These are phyloP conservation scores for Eretmochelys imbricata DNA, from an alignment of 2,113 vertebrate species.

Conservation along the genomic window DNA sequence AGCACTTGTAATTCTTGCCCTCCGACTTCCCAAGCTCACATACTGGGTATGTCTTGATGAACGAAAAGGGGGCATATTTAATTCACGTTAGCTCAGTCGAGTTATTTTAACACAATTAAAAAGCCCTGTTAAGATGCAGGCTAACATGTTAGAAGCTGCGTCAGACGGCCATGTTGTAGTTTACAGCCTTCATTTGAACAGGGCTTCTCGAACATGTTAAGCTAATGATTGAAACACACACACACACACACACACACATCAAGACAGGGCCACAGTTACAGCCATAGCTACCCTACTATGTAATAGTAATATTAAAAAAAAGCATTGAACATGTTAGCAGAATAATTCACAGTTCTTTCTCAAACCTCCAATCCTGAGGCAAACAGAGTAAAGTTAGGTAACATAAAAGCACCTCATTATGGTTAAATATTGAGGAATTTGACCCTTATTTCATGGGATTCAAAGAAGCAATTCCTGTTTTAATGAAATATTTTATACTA, in stretches of 20 bases:
- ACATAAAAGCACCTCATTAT: constrained; percentile 36
- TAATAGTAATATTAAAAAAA: not conserved
- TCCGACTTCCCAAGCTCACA: not conserved
- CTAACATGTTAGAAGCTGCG: not conserved
- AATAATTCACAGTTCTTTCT: not conserved
- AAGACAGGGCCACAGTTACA: not conserved
- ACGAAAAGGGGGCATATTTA: not conserved
- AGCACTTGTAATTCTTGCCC: not conserved
- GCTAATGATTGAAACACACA: not conserved
- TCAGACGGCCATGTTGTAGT: not conserved
- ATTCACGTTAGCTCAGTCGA: not conserved
- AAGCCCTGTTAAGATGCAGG: not conserved
- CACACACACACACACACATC: fast-evolving
- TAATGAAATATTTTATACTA: not conserved
- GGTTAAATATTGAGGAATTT: not conserved
- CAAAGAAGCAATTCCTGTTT: not conserved
- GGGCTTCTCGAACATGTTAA: not conserved
- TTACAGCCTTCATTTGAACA: not conserved
- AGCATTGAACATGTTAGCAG: not conserved
- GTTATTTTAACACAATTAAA: not conserved
- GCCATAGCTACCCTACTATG: not conserved
- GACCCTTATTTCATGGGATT: not conserved
- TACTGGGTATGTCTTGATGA: not conserved
- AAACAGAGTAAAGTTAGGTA: not conserved
- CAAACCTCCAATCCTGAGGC: not conserved